phyloP scores from a whole-genome alignment of 2,888 invertebrate species.

The Epinotia bilunana region DNA sequence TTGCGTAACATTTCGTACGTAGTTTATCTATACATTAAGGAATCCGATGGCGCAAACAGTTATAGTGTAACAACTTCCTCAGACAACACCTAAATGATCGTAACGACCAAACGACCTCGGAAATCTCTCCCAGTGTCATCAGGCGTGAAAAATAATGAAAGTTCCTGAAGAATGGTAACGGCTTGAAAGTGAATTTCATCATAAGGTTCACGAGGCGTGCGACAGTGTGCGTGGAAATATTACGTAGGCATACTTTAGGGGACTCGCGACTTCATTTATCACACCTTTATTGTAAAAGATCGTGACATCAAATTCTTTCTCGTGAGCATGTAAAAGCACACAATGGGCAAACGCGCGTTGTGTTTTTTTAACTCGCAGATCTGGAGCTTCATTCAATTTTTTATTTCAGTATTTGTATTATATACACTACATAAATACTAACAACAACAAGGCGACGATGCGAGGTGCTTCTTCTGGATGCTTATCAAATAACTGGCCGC shows the following conservation, averaged over 20 bases:
- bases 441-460: too few species aligned
- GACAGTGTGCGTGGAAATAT: slow-evolving; percentile 48
- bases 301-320: slow-evolving; percentile 50
- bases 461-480: too few species aligned
- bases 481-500: too few species aligned
- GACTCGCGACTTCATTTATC: slow-evolving; percentile 55
- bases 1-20: too few species aligned
- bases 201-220: slow-evolving; percentile 48
- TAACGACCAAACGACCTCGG: slow-evolving; percentile 25
- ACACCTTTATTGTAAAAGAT: slow-evolving; percentile 54
- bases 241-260: slow-evolving; percentile 50
- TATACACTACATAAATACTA: too few species aligned
- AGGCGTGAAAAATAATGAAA: slow-evolving; percentile 53
- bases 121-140: slow-evolving; percentile 46
- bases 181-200: slow-evolving; percentile 53
- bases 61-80: background rate
- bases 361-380: background rate
- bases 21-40: too few species aligned
- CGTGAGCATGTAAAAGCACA: slow-evolving; percentile 18
- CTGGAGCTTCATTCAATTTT: background rate
- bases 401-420: background rate
- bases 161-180: slow-evolving; percentile 54
- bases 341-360: background rate
- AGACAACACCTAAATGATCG: background rate
- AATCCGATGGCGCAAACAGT: background rate